These are phyloP conservation scores for Leptinotarsa rubiginosa DNA, from an alignment of 2,888 invertebrate species.

Conservation along the genomic window DNA sequence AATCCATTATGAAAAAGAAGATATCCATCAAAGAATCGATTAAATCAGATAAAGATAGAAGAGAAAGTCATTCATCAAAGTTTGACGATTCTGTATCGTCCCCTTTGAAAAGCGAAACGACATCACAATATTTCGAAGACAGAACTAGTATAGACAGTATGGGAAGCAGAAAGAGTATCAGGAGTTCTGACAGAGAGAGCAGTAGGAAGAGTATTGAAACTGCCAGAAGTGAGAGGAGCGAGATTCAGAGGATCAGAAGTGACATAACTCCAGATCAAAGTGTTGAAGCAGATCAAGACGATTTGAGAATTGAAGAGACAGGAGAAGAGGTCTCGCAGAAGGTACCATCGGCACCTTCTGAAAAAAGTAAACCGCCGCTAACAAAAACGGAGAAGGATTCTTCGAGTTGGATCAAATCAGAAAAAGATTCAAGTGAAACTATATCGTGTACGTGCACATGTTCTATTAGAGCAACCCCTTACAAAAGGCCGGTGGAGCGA, in stretches of 20 bases:
- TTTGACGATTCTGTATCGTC: neutral
- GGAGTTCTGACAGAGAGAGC: neutral
- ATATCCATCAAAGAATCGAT: too few relatives aligned
- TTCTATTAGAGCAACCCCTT: neutral
- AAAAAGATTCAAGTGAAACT: slow-evolving; percentile 4
- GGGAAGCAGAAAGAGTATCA: neutral
- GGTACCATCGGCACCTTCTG: neutral
- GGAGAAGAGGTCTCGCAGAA: neutral
- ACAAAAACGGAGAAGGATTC: slow-evolving; percentile 17
- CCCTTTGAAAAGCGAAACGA: neutral
- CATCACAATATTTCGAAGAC: neutral
- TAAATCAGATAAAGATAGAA: too few relatives aligned
- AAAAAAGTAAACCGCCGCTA: slow-evolving; percentile 7
- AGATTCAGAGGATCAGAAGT: neutral
- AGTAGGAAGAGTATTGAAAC: neutral
- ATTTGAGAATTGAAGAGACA: neutral
- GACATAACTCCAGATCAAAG: too few relatives aligned
- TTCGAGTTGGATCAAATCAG: slow-evolving; percentile 20
- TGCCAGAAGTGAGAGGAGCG: neutral
- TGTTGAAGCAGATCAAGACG: too few relatives aligned
- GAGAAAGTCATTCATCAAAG: neutral
- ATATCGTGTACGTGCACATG: slow-evolving; percentile 23
- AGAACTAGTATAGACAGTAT: slow-evolving; percentile 3
- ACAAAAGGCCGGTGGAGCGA: neutral
- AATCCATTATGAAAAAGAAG: too few relatives aligned